phyloP scores from a whole-genome alignment of 2,888 invertebrate genomes.

The Villa cingulata region DNA sequence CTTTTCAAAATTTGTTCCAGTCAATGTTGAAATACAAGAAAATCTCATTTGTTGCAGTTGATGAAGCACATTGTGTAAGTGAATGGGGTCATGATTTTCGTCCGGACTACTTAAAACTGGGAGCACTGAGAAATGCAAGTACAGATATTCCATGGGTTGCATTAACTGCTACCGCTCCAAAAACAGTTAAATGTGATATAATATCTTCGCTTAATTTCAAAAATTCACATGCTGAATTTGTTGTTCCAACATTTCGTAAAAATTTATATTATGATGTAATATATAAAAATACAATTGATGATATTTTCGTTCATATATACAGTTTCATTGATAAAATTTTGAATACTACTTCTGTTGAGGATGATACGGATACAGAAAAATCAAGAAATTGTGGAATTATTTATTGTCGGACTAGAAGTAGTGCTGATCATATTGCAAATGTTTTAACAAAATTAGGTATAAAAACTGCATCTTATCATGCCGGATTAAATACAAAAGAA shows the following conservation, averaged over 20 bases:
- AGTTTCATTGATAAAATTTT: conserved; percentile 45
- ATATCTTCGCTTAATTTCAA: conserved; percentile 54
- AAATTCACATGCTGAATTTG: conserved; percentile 58
- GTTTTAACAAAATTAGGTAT: conserved; percentile 62
- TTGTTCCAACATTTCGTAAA: conserved; percentile 75
- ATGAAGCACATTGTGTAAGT: conserved; percentile 96
- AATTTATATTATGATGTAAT: conserved; percentile 93
- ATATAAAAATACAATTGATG: conserved; percentile 69
- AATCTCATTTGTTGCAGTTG: conserved; percentile 82
- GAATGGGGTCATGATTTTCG: conserved; percentile 99
- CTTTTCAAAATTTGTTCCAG: conserved; percentile 54
- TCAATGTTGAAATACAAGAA: conserved; percentile 60
- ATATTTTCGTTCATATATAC: conserved; percentile 68
- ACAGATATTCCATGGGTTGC: conserved; percentile 73
- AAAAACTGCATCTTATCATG: conserved; percentile 76
- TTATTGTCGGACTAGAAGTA: conserved; percentile 87
- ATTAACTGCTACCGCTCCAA: conserved; percentile 85
- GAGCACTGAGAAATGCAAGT: conserved; percentile 47
- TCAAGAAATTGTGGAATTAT: conserved; percentile 68
- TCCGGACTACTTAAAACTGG: conserved; percentile 85
- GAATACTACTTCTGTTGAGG: neutral
- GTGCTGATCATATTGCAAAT: conserved; percentile 71
- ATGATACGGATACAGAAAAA: conserved; percentile 28
- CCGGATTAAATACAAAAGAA: conserved; percentile 61
- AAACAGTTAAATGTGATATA: conserved; percentile 71